phyloP scores from a whole-genome alignment of 2,113 vertebrate genomes.

The Rhegmatorhina hoffmannsi region DNA sequence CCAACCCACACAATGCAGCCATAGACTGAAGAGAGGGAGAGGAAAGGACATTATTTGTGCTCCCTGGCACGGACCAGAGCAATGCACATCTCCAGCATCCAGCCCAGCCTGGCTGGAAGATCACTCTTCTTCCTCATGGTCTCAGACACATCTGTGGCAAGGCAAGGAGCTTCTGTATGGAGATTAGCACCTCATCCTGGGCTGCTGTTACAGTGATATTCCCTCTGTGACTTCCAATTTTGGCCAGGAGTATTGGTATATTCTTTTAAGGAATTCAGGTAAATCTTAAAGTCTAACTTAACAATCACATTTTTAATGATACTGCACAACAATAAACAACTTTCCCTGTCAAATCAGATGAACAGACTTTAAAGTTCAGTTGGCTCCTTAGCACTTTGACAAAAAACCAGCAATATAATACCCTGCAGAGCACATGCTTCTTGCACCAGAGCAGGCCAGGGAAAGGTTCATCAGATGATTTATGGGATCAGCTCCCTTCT shows the following conservation, averaged over 20 bases:
- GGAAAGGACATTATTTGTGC: not conserved
- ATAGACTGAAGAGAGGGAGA: fast-evolving
- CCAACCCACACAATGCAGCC: not conserved
- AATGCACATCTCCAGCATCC: not conserved
- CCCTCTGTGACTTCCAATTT: not conserved
- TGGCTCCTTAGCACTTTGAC: not conserved
- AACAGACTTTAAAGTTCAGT: not conserved
- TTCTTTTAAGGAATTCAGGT: not conserved
- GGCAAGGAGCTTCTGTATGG: not conserved
- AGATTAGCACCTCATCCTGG: not conserved
- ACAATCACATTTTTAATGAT: not conserved
- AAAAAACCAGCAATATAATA: not conserved
- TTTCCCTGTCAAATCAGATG: not conserved
- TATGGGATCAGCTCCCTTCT: not conserved
- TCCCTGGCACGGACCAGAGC: not conserved
- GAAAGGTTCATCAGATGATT: not conserved
- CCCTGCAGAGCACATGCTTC: not conserved
- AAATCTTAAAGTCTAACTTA: not conserved
- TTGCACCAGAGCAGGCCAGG: not conserved
- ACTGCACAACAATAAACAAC: not conserved
- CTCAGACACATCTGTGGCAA: not conserved
- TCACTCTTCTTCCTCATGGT: not conserved
- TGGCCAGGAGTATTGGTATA: fast-evolving
- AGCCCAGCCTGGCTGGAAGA: not conserved
- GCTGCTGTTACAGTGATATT: not conserved